These are phyloP conservation scores for Epinotia bilunana DNA, from an alignment of 2,888 invertebrate species.

Conservation along the genomic window DNA sequence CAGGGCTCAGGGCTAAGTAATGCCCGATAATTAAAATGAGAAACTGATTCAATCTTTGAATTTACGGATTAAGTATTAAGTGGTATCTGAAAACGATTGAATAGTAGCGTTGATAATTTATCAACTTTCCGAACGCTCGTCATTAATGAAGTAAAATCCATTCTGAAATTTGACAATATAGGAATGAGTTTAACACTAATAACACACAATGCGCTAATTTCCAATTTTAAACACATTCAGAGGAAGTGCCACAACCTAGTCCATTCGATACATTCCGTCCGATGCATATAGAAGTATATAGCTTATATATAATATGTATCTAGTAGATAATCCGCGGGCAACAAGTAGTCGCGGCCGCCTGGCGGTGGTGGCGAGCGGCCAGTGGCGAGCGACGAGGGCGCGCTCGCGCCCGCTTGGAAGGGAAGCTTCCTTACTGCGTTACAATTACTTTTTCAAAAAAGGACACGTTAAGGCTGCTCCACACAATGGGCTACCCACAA, in stretches of 20 bases:
- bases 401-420: constrained; percentile 10
- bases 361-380: not conserved
- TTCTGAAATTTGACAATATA: too few relatives aligned
- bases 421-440: not conserved
- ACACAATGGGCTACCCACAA: too few relatives aligned
- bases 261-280: not conserved
- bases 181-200: too few relatives aligned
- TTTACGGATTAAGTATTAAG: not conserved
- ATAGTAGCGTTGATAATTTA: not conserved
- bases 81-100: not conserved
- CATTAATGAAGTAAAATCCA: too few relatives aligned
- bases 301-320: not conserved
- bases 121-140: too few relatives aligned
- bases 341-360: not conserved
- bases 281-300: not conserved
- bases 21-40: too few relatives aligned
- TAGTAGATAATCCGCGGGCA: not conserved
- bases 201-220: too few relatives aligned
- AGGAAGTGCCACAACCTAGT: not conserved
- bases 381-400: not conserved
- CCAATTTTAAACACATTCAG: not conserved
- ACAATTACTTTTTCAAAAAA: too few relatives aligned
- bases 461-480: too few relatives aligned
- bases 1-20: constrained; percentile 14
- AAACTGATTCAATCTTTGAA: constrained; percentile 29